These are phyloP conservation scores for Plecturocebus donacophilus DNA, from an alignment of 2,113 vertebrate species.

Conservation along the genomic window DNA sequence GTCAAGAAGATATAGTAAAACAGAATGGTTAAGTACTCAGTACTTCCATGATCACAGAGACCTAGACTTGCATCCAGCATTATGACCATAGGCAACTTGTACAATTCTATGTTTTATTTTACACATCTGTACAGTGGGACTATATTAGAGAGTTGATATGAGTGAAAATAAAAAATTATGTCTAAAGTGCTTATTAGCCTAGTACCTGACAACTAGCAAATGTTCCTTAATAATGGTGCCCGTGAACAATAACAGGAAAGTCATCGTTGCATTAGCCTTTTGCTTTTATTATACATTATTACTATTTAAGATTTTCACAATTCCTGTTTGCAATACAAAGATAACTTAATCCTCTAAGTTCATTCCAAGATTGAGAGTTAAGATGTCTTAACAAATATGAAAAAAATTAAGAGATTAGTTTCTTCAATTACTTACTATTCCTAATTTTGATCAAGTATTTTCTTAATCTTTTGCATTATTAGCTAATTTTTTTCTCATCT, in stretches of 20 bases:
- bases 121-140: neutral
- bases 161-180: neutral
- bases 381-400: neutral
- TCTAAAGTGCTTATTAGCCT: neutral
- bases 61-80: neutral
- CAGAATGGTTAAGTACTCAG: neutral
- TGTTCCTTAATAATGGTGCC: neutral
- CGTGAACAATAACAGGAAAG: neutral
- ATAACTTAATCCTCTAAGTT: neutral
- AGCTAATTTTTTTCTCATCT: neutral
- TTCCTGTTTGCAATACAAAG: neutral
- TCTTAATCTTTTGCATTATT: neutral
- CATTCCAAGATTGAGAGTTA: neutral
- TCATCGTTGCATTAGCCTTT: neutral
- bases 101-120: neutral
- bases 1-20: neutral
- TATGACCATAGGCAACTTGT: neutral
- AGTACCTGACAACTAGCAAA: neutral
- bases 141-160: neutral
- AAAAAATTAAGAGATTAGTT: neutral
- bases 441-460: constrained; percentile 1
- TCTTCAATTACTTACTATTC: neutral
- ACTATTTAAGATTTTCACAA: neutral
- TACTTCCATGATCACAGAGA: neutral
- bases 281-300: neutral